phyloP scores from a whole-genome alignment of 2,113 vertebrate genomes.

The Pitta sordida region DNA sequence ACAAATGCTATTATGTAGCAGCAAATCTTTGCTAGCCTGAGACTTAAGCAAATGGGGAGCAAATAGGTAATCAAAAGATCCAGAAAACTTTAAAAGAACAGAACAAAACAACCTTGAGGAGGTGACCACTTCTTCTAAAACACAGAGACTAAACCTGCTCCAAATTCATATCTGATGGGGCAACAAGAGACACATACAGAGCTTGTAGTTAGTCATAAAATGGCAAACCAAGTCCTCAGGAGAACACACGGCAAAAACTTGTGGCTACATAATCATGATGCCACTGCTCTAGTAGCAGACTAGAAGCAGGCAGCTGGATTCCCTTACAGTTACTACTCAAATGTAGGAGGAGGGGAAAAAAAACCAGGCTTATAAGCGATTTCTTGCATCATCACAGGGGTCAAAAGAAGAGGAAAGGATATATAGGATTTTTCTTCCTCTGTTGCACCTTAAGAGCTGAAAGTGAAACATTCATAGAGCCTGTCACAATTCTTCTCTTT shows the following conservation, averaged over 20 bases:
- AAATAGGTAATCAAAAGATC: background rate
- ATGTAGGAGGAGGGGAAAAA: background rate
- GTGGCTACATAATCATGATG: background rate
- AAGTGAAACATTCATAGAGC: background rate
- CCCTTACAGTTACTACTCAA: background rate
- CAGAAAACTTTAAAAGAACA: background rate
- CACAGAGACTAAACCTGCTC: background rate
- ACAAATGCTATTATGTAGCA: background rate
- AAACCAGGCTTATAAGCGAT: background rate
- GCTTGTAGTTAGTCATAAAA: background rate
- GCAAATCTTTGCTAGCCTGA: background rate
- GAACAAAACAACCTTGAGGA: background rate
- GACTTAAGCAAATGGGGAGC: rapidly evolving
- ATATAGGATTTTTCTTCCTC: background rate
- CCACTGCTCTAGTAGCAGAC: background rate
- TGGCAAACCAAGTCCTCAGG: background rate
- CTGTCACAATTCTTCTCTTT: background rate
- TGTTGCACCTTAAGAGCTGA: background rate
- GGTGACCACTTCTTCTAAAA: background rate
- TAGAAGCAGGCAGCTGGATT: background rate
- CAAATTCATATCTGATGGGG: background rate
- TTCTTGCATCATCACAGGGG: background rate
- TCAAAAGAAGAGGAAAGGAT: background rate
- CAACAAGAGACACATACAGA: background rate
- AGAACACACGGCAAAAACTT: background rate